A percentile compares a stretch with the other conserved stretches of the same genome.
Evolutionary conservation across 2,797 vertebrate genomes (phyloP).

Genomic region (Notoglanidium macrostoma): DNA sequence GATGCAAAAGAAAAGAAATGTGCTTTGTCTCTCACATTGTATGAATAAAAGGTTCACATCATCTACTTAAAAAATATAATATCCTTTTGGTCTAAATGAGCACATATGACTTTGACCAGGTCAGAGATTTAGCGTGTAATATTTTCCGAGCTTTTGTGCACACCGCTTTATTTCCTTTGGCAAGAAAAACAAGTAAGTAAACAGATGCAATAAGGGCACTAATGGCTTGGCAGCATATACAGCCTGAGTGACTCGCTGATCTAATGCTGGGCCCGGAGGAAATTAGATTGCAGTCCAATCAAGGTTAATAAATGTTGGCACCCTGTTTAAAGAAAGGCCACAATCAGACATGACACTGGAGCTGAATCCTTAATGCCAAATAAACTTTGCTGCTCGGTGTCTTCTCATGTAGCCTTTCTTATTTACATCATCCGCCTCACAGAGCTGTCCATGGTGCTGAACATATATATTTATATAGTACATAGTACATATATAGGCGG

Average conservation of each 20-base stretch:
- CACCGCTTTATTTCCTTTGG: conserved; percentile 26
- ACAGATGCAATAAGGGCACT: conserved; percentile 48
- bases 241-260: conserved; percentile 56
- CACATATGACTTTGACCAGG: neutral
- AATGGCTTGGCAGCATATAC: conserved; percentile 38
- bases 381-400: conserved; percentile 41
- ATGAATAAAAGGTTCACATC: neutral
- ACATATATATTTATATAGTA: neutral
- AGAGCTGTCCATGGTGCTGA: conserved; percentile 46
- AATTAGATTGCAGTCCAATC: conserved; percentile 55
- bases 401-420: conserved; percentile 50
- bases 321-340: conserved; percentile 28
- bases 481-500: neutral
- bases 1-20: neutral
- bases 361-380: conserved; percentile 37
- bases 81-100: no score
- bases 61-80: neutral
- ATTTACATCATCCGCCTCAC: neutral
- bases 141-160: neutral
- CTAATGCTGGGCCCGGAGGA: conserved; percentile 57
- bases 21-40: neutral
- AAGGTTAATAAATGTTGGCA: conserved; percentile 58
- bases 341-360: conserved; percentile 32
- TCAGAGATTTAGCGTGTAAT: neutral
- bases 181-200: conserved; percentile 52